phyloP scores from a whole-genome alignment of 2,797 vertebrate species.

The Craterocephalus amniculus region DNA sequence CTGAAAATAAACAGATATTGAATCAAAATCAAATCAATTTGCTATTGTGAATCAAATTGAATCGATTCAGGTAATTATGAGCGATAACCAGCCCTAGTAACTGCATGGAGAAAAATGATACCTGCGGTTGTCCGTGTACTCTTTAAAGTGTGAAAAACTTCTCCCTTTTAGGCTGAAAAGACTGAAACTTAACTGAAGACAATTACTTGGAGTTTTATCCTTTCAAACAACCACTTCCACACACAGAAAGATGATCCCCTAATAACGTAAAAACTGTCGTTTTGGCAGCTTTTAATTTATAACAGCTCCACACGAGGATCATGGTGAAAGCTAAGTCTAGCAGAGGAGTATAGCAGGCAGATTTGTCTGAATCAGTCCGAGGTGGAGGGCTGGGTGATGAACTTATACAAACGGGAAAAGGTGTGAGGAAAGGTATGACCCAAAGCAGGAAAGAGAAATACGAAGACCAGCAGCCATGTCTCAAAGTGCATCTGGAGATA shows the following conservation, averaged over 20 bases:
- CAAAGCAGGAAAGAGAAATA: slow-evolving; percentile 13
- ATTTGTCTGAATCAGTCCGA: slow-evolving; percentile 1
- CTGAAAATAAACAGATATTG: too few species aligned
- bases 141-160: neutral
- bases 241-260: neutral
- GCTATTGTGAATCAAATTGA: too few species aligned
- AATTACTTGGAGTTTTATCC: slow-evolving; percentile 5
- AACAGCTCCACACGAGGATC: neutral
- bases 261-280: neutral
- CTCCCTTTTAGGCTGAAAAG: neutral
- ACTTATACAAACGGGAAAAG: slow-evolving; percentile 2
- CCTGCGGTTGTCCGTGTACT: too few species aligned
- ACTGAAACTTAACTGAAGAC: neutral
- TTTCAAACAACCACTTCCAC: neutral
- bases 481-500: slow-evolving; percentile 77
- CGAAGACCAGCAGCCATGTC: slow-evolving; percentile 37
- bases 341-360: neutral
- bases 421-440: neutral
- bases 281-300: neutral
- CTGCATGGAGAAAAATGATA: neutral
- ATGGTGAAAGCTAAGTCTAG: neutral
- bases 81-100: too few species aligned
- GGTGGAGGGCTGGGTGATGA: slow-evolving; percentile 1
- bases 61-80: too few species aligned
- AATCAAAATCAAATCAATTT: too few species aligned